A percentile compares a stretch with the other conserved stretches of the same genome.
Conservation (phyloP, 2,797 vertebrate species). For the Eptatretus atami region DNA sequence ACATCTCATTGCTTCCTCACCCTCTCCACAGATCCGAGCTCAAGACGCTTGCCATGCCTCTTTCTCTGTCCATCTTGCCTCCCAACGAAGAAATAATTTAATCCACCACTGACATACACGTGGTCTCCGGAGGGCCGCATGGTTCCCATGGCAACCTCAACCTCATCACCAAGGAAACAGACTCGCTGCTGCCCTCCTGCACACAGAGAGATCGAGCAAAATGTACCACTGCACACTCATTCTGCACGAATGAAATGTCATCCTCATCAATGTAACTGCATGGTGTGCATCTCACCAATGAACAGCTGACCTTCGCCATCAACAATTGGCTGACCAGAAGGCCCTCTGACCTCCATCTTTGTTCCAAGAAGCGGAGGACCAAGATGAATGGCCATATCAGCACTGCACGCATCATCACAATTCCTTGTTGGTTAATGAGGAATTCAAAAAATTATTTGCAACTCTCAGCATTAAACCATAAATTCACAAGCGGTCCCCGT, state of each 20-base stretch:
- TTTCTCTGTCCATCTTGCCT: slow-evolving; percentile 58
- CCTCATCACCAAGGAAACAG: slow-evolving; percentile 48
- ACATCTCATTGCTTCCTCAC: slow-evolving; percentile 13
- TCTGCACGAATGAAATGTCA: neutral
- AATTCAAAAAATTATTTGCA: neutral
- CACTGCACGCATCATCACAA: slow-evolving; percentile 14
- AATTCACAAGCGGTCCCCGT: too few relatives aligned
- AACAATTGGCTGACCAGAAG: slow-evolving; percentile 17
- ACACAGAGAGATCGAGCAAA: slow-evolving; percentile 4
- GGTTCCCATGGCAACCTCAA: slow-evolving; percentile 17
- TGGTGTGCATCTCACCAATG: slow-evolving; percentile 26
- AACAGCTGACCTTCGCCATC: slow-evolving; percentile 62
- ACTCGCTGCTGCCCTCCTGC: slow-evolving; percentile 45
- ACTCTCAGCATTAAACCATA: neutral
- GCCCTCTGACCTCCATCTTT: slow-evolving; percentile 38
- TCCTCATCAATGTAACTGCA: slow-evolving; percentile 6
- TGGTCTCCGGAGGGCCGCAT: slow-evolving; percentile 71
- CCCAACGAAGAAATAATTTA: slow-evolving; percentile 33
- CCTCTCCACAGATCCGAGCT: slow-evolving; percentile 34
- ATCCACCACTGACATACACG: slow-evolving; percentile 20
- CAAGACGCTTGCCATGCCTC: slow-evolving; percentile 45
- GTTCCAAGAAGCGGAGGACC: slow-evolving; percentile 43
- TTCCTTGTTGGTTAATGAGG: slow-evolving; percentile 5
- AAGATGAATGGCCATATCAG: slow-evolving; percentile 21
- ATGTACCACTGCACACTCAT: neutral